Evolutionary conservation across 2,113 vertebrate species (phyloP).

Genomic region (Marmota flaviventris): DNA sequence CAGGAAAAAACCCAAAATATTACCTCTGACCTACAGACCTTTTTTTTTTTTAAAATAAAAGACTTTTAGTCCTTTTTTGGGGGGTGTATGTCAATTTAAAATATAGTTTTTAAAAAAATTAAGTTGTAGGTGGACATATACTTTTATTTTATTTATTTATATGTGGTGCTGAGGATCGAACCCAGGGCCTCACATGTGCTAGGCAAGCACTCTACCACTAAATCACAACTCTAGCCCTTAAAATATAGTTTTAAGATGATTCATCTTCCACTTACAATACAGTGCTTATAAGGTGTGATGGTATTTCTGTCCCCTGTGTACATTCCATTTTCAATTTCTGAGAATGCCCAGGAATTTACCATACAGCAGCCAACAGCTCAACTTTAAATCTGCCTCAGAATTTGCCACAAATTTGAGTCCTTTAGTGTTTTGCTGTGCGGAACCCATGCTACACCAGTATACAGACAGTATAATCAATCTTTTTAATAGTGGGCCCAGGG

Average conservation of each 20-base stretch:
- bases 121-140: too few relatives aligned
- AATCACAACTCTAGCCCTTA: too few relatives aligned
- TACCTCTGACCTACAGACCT: neutral
- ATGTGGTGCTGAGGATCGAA: too few relatives aligned
- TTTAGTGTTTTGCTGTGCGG: conserved; percentile 79
- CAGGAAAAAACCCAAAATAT: neutral
- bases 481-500: too few relatives aligned
- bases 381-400: conserved; percentile 77
- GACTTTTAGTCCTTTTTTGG: neutral
- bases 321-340: conserved; percentile 83
- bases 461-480: too few relatives aligned
- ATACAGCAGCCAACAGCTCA: conserved; percentile 79
- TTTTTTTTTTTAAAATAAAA: neutral
- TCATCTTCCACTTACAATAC: conserved; percentile 85
- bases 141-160: too few relatives aligned
- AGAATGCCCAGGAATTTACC: conserved; percentile 84
- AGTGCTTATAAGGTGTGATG: conserved; percentile 87
- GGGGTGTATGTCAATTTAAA: conserved; percentile 86
- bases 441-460: conserved; percentile 41
- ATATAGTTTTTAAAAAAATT: conserved; percentile 69
- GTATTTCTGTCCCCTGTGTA: conserved; percentile 78
- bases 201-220: too few relatives aligned
- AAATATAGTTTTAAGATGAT: conserved; percentile 83
- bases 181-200: too few relatives aligned
- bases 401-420: conserved; percentile 77